Evolutionary conservation across 2,113 vertebrate species (phyloP).

Genomic region (Corvus cornix): DNA sequence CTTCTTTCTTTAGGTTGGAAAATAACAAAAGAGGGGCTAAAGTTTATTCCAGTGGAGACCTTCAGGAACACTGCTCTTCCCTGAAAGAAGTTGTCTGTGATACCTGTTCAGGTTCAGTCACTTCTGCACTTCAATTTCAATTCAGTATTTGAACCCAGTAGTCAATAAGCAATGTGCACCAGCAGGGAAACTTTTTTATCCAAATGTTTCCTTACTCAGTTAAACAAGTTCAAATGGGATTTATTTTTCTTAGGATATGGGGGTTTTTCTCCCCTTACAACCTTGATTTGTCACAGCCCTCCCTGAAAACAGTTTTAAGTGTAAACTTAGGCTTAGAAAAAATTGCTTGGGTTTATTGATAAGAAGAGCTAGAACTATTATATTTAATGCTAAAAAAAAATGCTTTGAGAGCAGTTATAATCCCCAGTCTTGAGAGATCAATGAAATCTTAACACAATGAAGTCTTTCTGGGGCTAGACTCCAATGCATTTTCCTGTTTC

Average conservation of each 20-base stretch:
- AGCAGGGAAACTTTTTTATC: not conserved
- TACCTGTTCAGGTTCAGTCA: not conserved
- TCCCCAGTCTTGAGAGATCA: not conserved
- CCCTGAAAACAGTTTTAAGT: not conserved
- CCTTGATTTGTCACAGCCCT: not conserved
- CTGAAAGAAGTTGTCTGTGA: not conserved
- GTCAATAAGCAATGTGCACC: not conserved
- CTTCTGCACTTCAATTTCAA: not conserved
- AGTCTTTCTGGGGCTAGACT: not conserved
- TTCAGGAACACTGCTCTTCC: not conserved
- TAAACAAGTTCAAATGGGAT: not conserved
- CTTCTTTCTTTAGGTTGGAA: not conserved
- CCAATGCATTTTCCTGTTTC: not conserved
- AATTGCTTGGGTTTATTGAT: not conserved
- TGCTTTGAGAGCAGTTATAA: not conserved
- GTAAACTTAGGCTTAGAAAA: not conserved
- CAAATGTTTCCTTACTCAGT: not conserved
- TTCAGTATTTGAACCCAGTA: not conserved
- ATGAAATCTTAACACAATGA: not conserved
- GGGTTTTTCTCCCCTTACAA: not conserved
- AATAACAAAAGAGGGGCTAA: not conserved
- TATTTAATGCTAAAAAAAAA: not conserved
- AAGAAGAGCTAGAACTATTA: not conserved
- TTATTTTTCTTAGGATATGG: not conserved
- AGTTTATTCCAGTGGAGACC: not conserved